phyloP scores from a whole-genome alignment of 1,140 invertebrate genomes.

The Drosophila suzukii region DNA sequence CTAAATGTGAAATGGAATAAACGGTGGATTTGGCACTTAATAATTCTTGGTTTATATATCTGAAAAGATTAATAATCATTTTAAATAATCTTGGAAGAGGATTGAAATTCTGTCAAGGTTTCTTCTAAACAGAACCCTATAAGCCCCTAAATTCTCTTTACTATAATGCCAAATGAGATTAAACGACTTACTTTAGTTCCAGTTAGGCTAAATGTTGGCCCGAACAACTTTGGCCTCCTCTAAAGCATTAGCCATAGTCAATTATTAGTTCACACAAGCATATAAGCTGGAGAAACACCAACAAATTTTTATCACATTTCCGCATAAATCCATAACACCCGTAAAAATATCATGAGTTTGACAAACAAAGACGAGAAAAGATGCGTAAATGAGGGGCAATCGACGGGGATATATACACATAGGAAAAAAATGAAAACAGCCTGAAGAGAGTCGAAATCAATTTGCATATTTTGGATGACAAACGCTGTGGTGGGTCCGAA shows the following conservation, averaged over 20 bases:
- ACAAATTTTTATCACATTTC: constrained; percentile 69
- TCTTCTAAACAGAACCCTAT: not conserved
- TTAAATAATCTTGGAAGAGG: no score
- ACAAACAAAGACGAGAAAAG: constrained; percentile 61
- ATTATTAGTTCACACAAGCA: constrained; percentile 78
- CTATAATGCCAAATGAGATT: constrained; percentile 5
- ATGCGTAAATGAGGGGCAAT: constrained; percentile 51
- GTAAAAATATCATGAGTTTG: constrained; percentile 72
- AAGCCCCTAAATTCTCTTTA: no score
- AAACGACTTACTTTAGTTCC: constrained; percentile 31
- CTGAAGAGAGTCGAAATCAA: constrained; percentile 34
- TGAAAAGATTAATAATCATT: no score
- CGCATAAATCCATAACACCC: constrained; percentile 73
- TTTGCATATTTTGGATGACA: constrained; percentile 79
- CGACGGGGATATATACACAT: constrained; percentile 21
- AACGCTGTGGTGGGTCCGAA: constrained; percentile 67
- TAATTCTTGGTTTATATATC: no score
- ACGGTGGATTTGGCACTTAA: constrained; percentile 4
- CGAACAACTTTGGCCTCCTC: constrained; percentile 17
- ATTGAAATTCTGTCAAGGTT: not conserved
- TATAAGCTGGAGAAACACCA: constrained; percentile 34
- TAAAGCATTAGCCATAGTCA: constrained; percentile 53
- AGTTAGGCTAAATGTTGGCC: constrained; percentile 15
- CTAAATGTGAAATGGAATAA: constrained; percentile 53
- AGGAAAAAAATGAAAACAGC: constrained; percentile 1